Evolutionary conservation across 2,113 vertebrate species (phyloP), one percentile per base, ranked within the genome.

Genomic region (Conger conger): DNA sequence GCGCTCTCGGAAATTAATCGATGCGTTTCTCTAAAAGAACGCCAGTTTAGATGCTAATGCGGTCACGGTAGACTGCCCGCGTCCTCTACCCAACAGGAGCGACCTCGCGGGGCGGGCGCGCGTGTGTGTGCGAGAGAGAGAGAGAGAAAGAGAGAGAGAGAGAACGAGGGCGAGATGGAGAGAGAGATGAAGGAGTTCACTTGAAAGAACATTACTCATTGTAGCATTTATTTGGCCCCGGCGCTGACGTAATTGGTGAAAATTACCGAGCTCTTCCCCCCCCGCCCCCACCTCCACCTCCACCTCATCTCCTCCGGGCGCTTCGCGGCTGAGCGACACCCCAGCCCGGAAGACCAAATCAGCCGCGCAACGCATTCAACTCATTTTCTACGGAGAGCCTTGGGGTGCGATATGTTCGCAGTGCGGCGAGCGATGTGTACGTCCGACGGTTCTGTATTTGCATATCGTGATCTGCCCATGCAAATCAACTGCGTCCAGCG

Each of bases 151-250:
- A 57, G 15, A 13, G 57, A 63, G 57, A 63, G 57, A 63, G 57
- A 63, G 57, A 27, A 9, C 4, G 8, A 63, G 42, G 79, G 42
- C 53, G 79, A 16, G 54, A 57, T 2, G 3, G 57, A 63, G 57
- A 63, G 57, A 63, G 57, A 63, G 57, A 27, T 5, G 1, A 27
- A 63, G 42, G 79, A 80, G 79, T 80, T 50, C 42, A 80, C 79
- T 30, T 33, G 40, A 53, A 17, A 80, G 40, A 17, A 50, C 79
- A 80, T 80, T 80, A 80, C 42, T 80, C 79, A 80, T 80, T 40
- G 17, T 27, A 33, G 45, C 16, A 17, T 80, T 17, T 80, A 13
- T 30, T 50, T 73, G 68, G 6, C 27, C 27, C 4, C 23, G 45
- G 79, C 23, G 3, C 11, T 27, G 23, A 80, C n/a, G 79, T 53